These are phyloP conservation scores for Oriolus oriolus DNA, from an alignment of 2,113 vertebrate genomes.

Conservation along the genomic window DNA sequence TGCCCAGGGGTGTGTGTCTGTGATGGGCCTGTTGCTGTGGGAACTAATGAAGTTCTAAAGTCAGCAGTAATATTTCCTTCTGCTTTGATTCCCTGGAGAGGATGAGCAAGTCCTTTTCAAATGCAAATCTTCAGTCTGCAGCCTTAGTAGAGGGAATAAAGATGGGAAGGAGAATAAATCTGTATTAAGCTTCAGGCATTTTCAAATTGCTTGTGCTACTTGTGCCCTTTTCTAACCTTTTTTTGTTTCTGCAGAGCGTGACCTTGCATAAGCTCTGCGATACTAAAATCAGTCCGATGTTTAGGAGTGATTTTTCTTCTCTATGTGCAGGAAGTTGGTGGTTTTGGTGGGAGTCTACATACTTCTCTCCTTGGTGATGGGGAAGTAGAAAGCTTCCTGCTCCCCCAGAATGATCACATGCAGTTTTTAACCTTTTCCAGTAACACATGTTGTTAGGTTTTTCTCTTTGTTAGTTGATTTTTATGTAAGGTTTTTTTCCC, in stretches of 20 bases:
- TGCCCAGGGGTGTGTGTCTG: background rate
- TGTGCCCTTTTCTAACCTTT: background rate
- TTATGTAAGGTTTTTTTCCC: background rate
- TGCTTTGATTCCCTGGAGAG: conserved; percentile 6
- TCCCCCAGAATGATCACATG: background rate
- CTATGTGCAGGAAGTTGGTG: background rate
- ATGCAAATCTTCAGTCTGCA: background rate
- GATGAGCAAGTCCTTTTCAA: conserved; percentile 22
- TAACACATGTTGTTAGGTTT: accelerated
- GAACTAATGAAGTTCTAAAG: conserved; percentile 6
- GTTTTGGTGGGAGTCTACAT: background rate
- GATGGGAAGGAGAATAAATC: background rate
- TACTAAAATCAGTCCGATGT: background rate
- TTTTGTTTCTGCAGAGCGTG: background rate
- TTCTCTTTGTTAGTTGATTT: background rate
- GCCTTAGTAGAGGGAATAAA: background rate
- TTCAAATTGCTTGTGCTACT: background rate
- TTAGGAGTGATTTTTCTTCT: background rate
- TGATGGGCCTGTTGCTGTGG: conserved; percentile 17
- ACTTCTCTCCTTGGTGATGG: background rate
- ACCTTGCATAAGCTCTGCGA: background rate
- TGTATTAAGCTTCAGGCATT: background rate
- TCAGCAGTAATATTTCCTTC: conserved; percentile 8
- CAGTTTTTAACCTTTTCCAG: background rate
- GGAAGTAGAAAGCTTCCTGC: background rate